phyloP scores from a whole-genome alignment of 2,888 invertebrate genomes.

The Drosophila aldrichi region DNA sequence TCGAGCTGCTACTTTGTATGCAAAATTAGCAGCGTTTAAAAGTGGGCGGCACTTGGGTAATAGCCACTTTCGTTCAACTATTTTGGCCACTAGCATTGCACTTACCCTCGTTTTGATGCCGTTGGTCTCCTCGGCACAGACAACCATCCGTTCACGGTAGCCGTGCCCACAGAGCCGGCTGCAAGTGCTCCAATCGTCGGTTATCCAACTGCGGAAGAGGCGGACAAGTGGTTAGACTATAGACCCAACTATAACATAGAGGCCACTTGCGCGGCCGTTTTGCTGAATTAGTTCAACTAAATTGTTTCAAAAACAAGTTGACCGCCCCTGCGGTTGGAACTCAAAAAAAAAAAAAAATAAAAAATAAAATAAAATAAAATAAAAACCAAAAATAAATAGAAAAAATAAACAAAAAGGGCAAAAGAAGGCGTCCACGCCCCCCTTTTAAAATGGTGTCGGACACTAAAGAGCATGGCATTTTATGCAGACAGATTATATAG shows the following conservation, averaged over 20 bases:
- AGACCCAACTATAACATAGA: constrained; percentile 11
- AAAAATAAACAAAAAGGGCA: not conserved
- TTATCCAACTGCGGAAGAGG: constrained; percentile 90
- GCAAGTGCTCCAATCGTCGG: constrained; percentile 95
- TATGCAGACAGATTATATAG: constrained; percentile 38
- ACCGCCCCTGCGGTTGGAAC: constrained; percentile 49
- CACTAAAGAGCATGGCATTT: constrained; percentile 53
- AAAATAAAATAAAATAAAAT: too few relatives aligned
- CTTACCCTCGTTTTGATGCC: constrained; percentile 91
- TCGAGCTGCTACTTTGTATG: constrained; percentile 51
- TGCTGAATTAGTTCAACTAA: constrained; percentile 60
- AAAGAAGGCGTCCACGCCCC: constrained; percentile 38
- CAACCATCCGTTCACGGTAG: constrained; percentile 91
- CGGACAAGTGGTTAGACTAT: constrained; percentile 54
- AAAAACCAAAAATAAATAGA: not conserved
- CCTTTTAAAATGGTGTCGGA: constrained; percentile 37
- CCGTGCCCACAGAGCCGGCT: constrained; percentile 95
- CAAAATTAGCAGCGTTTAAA: constrained; percentile 66
- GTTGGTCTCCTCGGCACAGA: constrained; percentile 93
- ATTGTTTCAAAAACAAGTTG: constrained; percentile 55
- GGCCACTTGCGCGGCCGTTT: constrained; percentile 38
- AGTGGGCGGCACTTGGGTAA: constrained; percentile 52
- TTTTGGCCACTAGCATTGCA: constrained; percentile 44
- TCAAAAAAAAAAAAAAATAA: not conserved
- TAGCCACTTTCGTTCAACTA: constrained; percentile 60